Base-by-base conservation (phyloP, 2,113 vertebrate genomes). In the Oostethus manadensis region DNA sequence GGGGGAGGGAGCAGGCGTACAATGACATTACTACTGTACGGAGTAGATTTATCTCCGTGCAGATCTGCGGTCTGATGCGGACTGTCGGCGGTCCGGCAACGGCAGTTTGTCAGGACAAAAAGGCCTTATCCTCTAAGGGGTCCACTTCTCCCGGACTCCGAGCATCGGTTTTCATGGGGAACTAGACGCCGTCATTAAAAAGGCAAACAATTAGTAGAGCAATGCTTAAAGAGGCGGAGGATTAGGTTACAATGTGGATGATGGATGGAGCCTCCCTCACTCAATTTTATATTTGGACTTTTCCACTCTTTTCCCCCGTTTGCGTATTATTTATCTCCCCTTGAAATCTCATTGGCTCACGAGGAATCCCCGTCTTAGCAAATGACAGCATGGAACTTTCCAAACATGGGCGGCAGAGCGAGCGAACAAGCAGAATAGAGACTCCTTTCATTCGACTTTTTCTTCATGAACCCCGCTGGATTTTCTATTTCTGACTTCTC, bases 301-400 rank as follows among this genome's bases (percentile, higher is more conserved):
- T 40, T 66, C 56, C 35, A 33, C 59, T 68, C 59, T 58, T 61
- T 57, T 46, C 65, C 65, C 58, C 51, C 15, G 46, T 70, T 56
- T 54, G 70, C 58, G 23, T 47, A n/a, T 47, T 43, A 42, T 43
- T n/a, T 20, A 51, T 66, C 49, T 64, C 56, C 64, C 70, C 53
- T 35, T n/a, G 21, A 48, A 22, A 65, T 74, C 67, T 58, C 58
- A 84, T 81, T 82, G 84, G 84, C 21, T 66, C 74, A 79, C 58
- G 29, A 58, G 64, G 64, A 63, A 60, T 78, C 77, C n/a, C 70
- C 54, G 61, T 80, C 74, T 80, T 45, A 79, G 83, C 79, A 79
- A 86, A 88, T 86, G 80, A 88, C 86, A 85, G 64, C 80, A 88
- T 86, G 86, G 84, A 88, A 88, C 79, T 86, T 88, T 88, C 86